Evolutionary conservation across 2,888 invertebrate species (phyloP), one percentile per base, ranked within the genome.

Genomic region (Epiblema foenella): DNA sequence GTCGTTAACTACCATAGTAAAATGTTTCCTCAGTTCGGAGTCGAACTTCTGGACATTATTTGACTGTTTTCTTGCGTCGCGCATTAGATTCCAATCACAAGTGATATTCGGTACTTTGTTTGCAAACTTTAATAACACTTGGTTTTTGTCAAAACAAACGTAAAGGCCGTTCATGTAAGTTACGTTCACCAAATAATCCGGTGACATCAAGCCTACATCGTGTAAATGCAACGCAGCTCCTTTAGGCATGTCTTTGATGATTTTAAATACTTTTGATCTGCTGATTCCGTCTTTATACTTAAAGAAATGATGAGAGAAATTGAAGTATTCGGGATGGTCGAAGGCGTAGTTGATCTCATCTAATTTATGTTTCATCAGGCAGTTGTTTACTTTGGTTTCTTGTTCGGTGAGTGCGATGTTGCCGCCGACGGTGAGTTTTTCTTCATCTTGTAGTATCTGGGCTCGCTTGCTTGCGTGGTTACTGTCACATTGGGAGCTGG

Each of bases 191-290:
- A 96, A 77, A 75, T 94, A 96, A 74, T 96, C 95, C 0, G 94
- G 89, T 8, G 95, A 95, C 20, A 94, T 91, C 0, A 96, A 86
- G 0, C 95, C 95, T 71, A 95, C 94, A 75, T 96, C 95, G 80
- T 97, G 97, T 0, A 95, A 91, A 82, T 97, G 97, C 15, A 97
- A 84, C 0, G 95, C 95, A 0, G 94, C 96, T 4, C 96, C 97
- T 88, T 97, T 97, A 0, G 97, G 97, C 93, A 97, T 94, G 46
- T 86, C 86, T 73, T 94, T 90, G 12, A 97, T 94, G 9, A 97
- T 91, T 75, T 94, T 85, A 79, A 95, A 97, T 0, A 97, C 95
- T 73, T 94, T 90, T 0, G 96, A 96, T 0, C 90, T 76, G 8
- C 94, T 89, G 56, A 97, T 95, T 17, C 89, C 83, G 1, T 93